Evolutionary conservation across 1,140 invertebrate species (phyloP).

Genomic region (Zeugodacus cucurbitae): DNA sequence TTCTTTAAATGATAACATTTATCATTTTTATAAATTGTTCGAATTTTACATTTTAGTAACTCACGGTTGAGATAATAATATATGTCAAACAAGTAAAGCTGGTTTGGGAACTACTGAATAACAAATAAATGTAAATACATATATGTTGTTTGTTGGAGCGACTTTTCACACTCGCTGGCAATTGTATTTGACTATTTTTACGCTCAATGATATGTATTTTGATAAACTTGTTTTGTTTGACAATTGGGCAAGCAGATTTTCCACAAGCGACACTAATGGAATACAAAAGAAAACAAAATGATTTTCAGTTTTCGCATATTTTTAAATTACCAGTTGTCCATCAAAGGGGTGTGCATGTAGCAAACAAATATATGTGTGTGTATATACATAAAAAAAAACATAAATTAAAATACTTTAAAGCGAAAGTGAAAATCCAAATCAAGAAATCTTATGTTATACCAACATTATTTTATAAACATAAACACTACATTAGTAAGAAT

Average conservation of each 20-base stretch:
- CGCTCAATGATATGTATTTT: background rate
- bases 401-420: too few species aligned
- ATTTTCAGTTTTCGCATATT: background rate
- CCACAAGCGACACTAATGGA: background rate
- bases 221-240: background rate
- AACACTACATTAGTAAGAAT: too few species aligned
- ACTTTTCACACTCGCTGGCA: background rate
- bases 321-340: too few species aligned
- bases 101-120: background rate
- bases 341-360: background rate
- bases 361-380: background rate
- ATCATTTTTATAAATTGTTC: too few species aligned
- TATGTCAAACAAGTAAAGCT: too few species aligned
- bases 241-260: background rate
- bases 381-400: background rate
- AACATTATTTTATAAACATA: too few species aligned
- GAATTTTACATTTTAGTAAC: too few species aligned
- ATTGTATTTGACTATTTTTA: background rate
- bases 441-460: too few species aligned
- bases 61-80: too few species aligned
- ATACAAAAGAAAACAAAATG: background rate
- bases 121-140: background rate
- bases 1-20: too few species aligned
- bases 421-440: too few species aligned
- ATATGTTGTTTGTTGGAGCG: background rate